Evolutionary conservation across 37 sponge, comb jelly and placozoan species (phyloP).

Genomic region (Chondrilla cf. caribensis): DNA sequence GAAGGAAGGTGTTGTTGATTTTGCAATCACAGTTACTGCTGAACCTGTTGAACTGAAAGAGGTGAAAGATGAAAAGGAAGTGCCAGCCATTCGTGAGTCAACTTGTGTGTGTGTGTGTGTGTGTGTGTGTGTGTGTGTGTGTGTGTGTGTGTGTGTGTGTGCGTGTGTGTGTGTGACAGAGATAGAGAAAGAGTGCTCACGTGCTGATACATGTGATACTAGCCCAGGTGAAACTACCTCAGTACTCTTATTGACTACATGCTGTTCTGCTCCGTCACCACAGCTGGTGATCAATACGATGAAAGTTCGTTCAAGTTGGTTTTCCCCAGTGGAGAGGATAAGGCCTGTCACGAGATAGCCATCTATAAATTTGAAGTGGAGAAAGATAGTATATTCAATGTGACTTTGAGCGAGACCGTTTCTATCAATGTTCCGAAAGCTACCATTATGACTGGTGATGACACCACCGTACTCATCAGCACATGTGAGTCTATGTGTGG

Average conservation of each 20-base stretch:
- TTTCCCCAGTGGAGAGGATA: neutral
- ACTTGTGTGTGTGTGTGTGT: neutral
- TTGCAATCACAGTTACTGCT: neutral
- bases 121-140: slow-evolving; percentile 5
- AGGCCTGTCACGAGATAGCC: neutral
- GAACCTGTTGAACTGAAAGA: neutral
- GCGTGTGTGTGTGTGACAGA: too few species aligned
- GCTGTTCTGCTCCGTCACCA: too few species aligned
- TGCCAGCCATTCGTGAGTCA: neutral
- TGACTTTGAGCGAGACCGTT: neutral
- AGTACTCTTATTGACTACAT: too few species aligned
- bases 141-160: too few species aligned
- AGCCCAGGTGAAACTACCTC: too few species aligned
- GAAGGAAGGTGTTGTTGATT: neutral
- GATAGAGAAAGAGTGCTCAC: too few species aligned
- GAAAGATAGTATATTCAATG: neutral
- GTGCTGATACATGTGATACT: too few species aligned
- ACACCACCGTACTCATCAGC: slow-evolving; percentile 13
- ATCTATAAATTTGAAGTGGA: neutral
- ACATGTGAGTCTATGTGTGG: neutral
- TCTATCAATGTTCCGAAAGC: neutral
- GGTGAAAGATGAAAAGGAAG: neutral
- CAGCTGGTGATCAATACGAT: neutral
- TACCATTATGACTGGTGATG: neutral
- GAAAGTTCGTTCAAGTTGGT: neutral